Evolutionary conservation across 1,140 invertebrate species (phyloP), one percentile per base, ranked within the genome.

Genomic region (Rhagoletis zephyria): DNA sequence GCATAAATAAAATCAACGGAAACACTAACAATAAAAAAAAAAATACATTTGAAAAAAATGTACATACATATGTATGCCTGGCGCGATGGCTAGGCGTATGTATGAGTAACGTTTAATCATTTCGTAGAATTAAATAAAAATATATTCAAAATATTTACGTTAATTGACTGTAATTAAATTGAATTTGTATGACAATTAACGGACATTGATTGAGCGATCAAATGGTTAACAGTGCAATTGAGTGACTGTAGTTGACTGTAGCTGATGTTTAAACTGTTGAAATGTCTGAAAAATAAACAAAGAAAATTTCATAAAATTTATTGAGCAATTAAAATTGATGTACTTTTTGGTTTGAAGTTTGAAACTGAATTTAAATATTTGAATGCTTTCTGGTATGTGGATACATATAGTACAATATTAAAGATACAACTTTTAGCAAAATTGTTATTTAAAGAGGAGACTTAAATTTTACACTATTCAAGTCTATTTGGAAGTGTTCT

Each of bases 111-210:
- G 16, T 74, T 74, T 45, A 74, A 74, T 74, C 10, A 45, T 45
- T 74, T 74, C 67, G 40, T 40, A 45, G 16, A 45, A 48, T 48
- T 48, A 45, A 74, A 48, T 42, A 74, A 48, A 48, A 48, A 74
- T 74, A 74, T 45, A 74, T 74, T 40, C 67, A 74, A 74, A 74
- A 74, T 48, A 74, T 74, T 74, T 74, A 74, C 67, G 42, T 74
- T 74, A 74, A 74, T 74, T 74, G 67, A 74, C 67, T 48, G 40
- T 74, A 74, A 74, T 74, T 74, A 74, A 74, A 74, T 74, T 40
- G 67, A 74, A 48, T 74, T 74, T 74, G 67, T 74, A 74, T 74
- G 67, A 48, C 12, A 74, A 42, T 74, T 45, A 74, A n/a, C 42
- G 67, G 40, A 16, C 67, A 74, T 74, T 48, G 45, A 74, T 74